Evolutionary conservation across 2,113 vertebrate genomes (phyloP).

Genomic region (Ardeotis arabs): DNA sequence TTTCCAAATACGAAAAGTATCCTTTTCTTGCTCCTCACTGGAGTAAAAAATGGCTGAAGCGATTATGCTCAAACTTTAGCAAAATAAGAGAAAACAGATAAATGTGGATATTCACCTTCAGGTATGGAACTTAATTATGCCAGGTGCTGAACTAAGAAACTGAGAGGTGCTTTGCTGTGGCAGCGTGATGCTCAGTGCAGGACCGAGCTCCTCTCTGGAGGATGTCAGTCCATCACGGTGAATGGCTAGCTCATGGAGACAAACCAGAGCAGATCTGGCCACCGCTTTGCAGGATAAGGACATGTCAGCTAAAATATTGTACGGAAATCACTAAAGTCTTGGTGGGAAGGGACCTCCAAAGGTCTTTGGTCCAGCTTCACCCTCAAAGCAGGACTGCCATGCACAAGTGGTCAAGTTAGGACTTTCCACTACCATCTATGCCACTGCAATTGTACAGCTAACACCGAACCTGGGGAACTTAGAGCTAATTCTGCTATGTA

Average conservation of each 20-base stretch:
- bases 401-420: accelerated
- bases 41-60: neutral
- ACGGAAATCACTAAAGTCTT: neutral
- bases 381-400: neutral
- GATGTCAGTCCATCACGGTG: accelerated
- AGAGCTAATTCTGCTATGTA: neutral
- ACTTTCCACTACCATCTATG: neutral
- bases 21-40: neutral
- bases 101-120: neutral
- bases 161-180: neutral
- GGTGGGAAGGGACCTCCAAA: neutral
- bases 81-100: neutral
- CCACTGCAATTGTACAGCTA: neutral
- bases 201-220: too few relatives aligned
- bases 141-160: neutral
- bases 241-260: neutral
- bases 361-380: neutral
- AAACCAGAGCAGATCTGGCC: neutral
- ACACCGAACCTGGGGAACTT: neutral
- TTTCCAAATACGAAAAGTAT: neutral
- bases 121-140: neutral
- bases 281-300: neutral
- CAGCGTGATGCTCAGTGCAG: neutral
- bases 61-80: neutral
- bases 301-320: neutral